Evolutionary conservation across 2,113 vertebrate species (phyloP).

Genomic region (Nothocercus julius): DNA sequence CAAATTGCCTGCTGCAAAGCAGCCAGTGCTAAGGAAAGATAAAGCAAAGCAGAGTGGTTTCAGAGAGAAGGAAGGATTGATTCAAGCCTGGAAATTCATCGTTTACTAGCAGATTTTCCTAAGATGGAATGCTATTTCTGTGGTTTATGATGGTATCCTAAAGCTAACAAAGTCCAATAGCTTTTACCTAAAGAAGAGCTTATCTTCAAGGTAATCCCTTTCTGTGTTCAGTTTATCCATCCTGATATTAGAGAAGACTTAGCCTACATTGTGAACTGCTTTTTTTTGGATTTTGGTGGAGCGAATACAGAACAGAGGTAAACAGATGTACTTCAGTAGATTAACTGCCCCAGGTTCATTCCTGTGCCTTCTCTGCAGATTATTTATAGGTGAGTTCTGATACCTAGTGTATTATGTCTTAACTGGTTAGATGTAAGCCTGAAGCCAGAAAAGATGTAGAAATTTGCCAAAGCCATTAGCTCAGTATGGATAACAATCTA

Average conservation of each 20-base stretch:
- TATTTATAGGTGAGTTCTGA: not conserved
- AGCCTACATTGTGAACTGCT: not conserved
- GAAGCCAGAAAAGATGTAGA: slow-evolving; percentile 19
- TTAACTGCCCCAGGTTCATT: slow-evolving; percentile 15
- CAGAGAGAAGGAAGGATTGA: not conserved
- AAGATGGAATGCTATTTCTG: not conserved
- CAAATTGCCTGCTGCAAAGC: not conserved
- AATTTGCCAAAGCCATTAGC: slow-evolving; percentile 23
- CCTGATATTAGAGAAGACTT: not conserved
- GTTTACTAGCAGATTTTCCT: not conserved
- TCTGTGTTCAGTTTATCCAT: slow-evolving; percentile 30
- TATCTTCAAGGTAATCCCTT: slow-evolving; percentile 28
- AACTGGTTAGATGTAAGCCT: not conserved
- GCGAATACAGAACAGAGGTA: not conserved
- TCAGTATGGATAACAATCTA: not conserved
- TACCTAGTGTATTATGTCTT: not conserved
- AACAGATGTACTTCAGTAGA: slow-evolving; percentile 50
- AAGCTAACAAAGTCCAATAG: slow-evolving; percentile 7
- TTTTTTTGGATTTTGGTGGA: not conserved
- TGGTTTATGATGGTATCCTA: not conserved
- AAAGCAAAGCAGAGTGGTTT: slow-evolving; percentile 5
- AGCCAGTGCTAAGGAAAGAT: not conserved
- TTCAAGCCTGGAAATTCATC: not conserved
- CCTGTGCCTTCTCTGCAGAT: not conserved
- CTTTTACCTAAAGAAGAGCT: slow-evolving; percentile 26